A percentile compares a stretch with the other conserved stretches of the same genome.
Evolutionary conservation across 1,140 invertebrate species (phyloP).

Genomic region (Arion vulgaris): DNA sequence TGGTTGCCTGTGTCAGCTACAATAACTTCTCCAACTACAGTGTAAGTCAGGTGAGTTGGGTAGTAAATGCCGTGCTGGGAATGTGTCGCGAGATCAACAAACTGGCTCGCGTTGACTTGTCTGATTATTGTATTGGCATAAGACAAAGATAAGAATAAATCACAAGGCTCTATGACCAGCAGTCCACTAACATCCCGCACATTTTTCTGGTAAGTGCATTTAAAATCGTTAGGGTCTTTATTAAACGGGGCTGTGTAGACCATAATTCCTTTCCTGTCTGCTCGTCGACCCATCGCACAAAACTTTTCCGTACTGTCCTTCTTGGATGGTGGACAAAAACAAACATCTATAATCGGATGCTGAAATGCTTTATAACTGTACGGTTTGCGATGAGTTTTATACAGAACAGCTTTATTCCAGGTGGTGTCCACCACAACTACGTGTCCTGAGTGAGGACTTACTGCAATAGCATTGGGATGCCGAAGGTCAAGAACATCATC

Average conservation of each 20-base stretch:
- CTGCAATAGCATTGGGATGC: constrained; percentile 23
- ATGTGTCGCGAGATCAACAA: constrained; percentile 22
- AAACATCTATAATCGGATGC: constrained; percentile 20
- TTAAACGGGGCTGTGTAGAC: constrained; percentile 14
- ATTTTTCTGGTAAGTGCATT: constrained; percentile 12
- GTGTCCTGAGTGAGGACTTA: constrained; percentile 17
- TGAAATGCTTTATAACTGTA: constrained; percentile 17
- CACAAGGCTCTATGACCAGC: not conserved
- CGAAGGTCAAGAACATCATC: constrained; percentile 13
- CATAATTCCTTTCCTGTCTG: constrained; percentile 17
- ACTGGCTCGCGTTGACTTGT: constrained; percentile 4
- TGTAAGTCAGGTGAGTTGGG: constrained; percentile 19
- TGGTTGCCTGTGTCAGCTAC: constrained; percentile 33
- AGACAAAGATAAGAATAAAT: constrained; percentile 10
- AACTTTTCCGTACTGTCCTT: constrained; percentile 7
- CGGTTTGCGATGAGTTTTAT: constrained; percentile 8
- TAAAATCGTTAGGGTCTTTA: not conserved
- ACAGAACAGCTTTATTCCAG: constrained; percentile 30
- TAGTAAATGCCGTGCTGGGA: constrained; percentile 22
- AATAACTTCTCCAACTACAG: not conserved
- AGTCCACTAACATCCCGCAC: constrained; percentile 23
- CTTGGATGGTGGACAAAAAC: constrained; percentile 9
- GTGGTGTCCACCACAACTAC: constrained; percentile 26
- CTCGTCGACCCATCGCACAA: constrained; percentile 16
- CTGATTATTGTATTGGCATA: constrained; percentile 19